Evolutionary conservation across 2,888 invertebrate species (phyloP).

Genomic region (Ethmia dodecea): DNA sequence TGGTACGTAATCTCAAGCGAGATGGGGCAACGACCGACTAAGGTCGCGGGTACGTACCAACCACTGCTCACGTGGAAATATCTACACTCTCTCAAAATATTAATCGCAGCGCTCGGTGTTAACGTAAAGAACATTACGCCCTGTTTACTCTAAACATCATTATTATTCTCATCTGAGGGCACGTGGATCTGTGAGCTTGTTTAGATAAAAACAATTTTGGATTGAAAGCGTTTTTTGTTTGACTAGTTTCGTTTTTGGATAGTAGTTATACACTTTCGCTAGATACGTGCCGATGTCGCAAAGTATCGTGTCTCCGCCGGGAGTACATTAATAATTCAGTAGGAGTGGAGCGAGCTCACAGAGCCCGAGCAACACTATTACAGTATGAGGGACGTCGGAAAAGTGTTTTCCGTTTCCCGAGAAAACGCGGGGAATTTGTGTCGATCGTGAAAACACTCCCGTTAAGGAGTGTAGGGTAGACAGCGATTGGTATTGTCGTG

Average conservation of each 20-base stretch:
- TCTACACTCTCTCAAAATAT: too few relatives aligned
- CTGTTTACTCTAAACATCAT: too few relatives aligned
- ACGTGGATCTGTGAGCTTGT: too few relatives aligned
- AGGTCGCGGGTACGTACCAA: too few relatives aligned
- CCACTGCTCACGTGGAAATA: too few relatives aligned
- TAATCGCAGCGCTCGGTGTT: too few relatives aligned
- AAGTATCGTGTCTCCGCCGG: constrained; percentile 49
- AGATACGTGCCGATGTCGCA: constrained; percentile 47
- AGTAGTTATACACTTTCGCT: constrained; percentile 25
- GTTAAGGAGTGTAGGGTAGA: constrained; percentile 22
- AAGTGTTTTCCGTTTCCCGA: constrained; percentile 22
- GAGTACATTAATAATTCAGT: constrained; percentile 64
- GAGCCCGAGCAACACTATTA: constrained; percentile 17
- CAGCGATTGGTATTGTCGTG: too few relatives aligned
- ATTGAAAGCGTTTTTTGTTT: not conserved
- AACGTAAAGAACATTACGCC: too few relatives aligned
- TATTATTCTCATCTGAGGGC: too few relatives aligned
- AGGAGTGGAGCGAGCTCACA: constrained; percentile 28
- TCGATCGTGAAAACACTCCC: constrained; percentile 24
- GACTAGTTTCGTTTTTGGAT: not conserved
- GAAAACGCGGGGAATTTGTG: constrained; percentile 26
- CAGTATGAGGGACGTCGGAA: constrained; percentile 16
- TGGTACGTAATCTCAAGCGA: too few relatives aligned
- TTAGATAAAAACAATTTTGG: too few relatives aligned
- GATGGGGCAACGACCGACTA: too few relatives aligned